Base-by-base conservation (phyloP, 64 coral and sea anemone species). In the Montipora cactus region DNA sequence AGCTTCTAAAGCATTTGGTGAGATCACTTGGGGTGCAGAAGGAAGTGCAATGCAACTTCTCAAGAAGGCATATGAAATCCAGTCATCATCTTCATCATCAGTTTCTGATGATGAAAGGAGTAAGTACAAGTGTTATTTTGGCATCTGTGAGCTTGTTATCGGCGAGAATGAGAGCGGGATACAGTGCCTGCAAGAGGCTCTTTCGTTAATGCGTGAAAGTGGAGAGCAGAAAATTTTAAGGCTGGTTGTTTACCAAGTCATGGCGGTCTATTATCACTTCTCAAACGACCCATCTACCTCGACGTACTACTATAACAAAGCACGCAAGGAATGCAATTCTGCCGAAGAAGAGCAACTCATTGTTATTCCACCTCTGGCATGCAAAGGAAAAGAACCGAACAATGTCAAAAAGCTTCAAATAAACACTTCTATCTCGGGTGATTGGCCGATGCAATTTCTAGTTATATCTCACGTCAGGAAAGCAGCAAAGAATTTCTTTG, bases 41-140 rank as follows among this genome's bases (percentile, higher is more conserved):
- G 79, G 51, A 22, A 37, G 5, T n/a, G 58, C 52, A 3, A 12
- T 37, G 79, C n/a, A 59, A 14, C 79, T 37, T 3, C n/a, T 81
- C 0, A 37, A 19, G 1, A 22, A 62, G 14, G 79, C 7, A 4
- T 7, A 59, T 9, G 8, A 81, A 6, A 22, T 74, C 23, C 4
- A 20, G 59, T 8, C 0, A 0, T 3, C 52, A 14, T 1, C 5
- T 37, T 55, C 6, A 7, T 25, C 53, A 22, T 28, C 28, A 28
- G 1, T 58, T 14, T 3, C 79, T 11, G 8, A 13, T 28, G 55
- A 61, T n/a, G 51, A 81, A n/a, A 81, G 7, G 28, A 52, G 49
- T 14, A 81, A 90, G 18, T 13, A 49, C 64, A 47, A 59, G 44
- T 66, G 75, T 59, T 64, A 79, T 48, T 77, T 74, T n/a, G 28